phyloP scores from a whole-genome alignment of 2,888 invertebrate genomes.

The Coelogynopora nodosa region DNA sequence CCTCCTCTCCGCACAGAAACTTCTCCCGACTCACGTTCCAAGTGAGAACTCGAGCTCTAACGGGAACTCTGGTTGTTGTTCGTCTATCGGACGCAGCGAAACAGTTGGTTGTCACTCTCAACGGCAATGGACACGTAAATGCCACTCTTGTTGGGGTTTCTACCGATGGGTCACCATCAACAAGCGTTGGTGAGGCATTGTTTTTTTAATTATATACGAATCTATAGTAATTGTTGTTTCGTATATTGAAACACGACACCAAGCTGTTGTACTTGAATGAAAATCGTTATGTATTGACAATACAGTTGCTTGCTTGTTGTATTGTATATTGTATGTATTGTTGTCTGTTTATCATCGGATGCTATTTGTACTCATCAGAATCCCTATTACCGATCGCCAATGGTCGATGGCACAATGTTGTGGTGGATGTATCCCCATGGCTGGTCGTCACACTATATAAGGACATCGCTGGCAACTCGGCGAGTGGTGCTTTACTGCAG shows the following conservation, averaged over 20 bases:
- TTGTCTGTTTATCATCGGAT: neutral
- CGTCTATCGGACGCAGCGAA: neutral
- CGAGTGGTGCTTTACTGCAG: neutral
- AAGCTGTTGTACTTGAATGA: too few species aligned
- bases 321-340: too few species aligned
- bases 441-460: neutral
- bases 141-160: too few species aligned
- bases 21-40: neutral
- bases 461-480: neutral
- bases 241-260: too few species aligned
- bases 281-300: too few species aligned
- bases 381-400: neutral
- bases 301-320: too few species aligned
- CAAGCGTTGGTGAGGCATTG: too few species aligned
- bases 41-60: neutral
- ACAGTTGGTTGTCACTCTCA: neutral
- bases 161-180: too few species aligned
- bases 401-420: neutral
- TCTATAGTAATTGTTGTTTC: too few species aligned
- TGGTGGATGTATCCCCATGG: neutral
- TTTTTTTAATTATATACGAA: too few species aligned
- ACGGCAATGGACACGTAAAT: neutral
- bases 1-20: neutral
- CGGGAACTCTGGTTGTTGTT: neutral
- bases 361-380: neutral